A percentile compares a stretch with the other conserved stretches of the same genome.
Evolutionary conservation across 2,113 vertebrate genomes (phyloP).

Genomic region (Leptosomus discolor): DNA sequence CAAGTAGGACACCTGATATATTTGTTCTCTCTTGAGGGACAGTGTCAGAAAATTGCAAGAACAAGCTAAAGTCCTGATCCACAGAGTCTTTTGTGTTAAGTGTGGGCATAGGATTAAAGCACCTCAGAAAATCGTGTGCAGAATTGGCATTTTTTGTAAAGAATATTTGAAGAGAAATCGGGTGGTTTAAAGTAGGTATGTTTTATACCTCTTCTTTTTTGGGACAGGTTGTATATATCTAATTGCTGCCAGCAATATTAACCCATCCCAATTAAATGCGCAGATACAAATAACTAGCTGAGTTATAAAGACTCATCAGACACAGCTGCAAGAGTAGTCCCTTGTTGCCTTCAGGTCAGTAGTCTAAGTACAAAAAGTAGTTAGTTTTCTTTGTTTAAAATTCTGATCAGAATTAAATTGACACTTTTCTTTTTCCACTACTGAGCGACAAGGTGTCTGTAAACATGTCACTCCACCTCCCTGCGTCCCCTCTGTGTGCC

Average conservation of each 20-base stretch:
- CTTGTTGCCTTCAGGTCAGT: background rate
- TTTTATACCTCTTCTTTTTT: background rate
- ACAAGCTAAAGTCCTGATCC: background rate
- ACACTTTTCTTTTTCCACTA: background rate
- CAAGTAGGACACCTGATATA: conserved; percentile 22
- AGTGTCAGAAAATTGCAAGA: background rate
- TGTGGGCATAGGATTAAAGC: background rate
- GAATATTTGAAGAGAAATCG: background rate
- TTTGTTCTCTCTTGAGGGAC: conserved; percentile 2
- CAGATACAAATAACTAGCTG: background rate
- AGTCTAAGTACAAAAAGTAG: background rate
- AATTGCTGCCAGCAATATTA: background rate
- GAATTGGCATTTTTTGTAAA: background rate
- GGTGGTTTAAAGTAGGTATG: background rate
- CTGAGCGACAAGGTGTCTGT: background rate
- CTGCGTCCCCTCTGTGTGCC: background rate
- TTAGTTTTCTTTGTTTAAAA: background rate
- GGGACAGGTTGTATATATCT: background rate
- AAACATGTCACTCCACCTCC: background rate
- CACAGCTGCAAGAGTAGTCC: background rate
- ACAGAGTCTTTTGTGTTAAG: background rate
- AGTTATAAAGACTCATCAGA: background rate
- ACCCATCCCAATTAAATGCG: background rate
- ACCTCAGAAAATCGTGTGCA: background rate
- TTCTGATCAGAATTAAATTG: background rate